Evolutionary conservation across 2,797 vertebrate species (phyloP).

Genomic region (Leontocebus nigricollis): DNA sequence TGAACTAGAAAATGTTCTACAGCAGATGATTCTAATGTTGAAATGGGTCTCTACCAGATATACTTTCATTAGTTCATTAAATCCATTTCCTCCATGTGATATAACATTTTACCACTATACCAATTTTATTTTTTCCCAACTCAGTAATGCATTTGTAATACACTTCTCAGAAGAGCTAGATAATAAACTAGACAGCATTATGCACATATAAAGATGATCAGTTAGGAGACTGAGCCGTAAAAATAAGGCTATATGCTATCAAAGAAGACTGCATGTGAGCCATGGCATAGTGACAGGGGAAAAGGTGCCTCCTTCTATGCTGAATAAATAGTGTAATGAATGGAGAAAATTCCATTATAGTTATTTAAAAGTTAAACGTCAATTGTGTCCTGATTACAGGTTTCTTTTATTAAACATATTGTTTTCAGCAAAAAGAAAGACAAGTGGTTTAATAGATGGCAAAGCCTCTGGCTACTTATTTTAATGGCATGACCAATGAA

Average conservation of each 20-base stretch:
- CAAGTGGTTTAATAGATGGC: conserved; percentile 39
- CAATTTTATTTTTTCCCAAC: conserved; percentile 46
- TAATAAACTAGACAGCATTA: background rate
- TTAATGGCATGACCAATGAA: conserved; percentile 52
- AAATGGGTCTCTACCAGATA: background rate
- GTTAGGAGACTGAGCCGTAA: background rate
- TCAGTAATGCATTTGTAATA: conserved; percentile 6
- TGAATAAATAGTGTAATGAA: background rate
- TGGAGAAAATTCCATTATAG: conserved; percentile 24
- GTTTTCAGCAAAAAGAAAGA: conserved; percentile 55
- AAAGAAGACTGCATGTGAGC: background rate
- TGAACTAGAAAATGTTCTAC: conserved; percentile 26
- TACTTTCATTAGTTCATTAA: background rate
- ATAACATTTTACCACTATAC: background rate
- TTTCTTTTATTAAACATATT: conserved; percentile 31
- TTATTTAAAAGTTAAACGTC: conserved; percentile 52
- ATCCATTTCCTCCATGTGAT: conserved; percentile 31
- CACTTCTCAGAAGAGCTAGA: conserved; percentile 25
- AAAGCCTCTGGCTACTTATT: conserved; percentile 53
- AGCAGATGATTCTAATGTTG: background rate
- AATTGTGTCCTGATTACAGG: conserved; percentile 25
- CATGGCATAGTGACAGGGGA: background rate
- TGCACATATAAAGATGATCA: background rate
- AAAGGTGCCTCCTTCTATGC: background rate
- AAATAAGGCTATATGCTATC: background rate